Conservation (phyloP, 1,140 invertebrate genomes). For the Trichonephila clavipes region DNA sequence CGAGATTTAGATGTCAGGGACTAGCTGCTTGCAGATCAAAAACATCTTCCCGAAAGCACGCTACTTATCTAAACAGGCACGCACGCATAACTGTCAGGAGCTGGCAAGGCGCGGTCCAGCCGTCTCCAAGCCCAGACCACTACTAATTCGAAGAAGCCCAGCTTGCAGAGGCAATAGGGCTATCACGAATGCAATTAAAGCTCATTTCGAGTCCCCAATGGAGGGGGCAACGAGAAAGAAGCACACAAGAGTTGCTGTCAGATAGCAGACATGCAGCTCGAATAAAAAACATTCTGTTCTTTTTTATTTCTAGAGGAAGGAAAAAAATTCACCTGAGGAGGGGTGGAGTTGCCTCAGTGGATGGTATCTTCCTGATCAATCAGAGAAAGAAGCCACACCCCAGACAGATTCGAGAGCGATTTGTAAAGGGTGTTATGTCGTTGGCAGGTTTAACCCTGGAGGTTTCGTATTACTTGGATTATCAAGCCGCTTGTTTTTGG, state of each 20-base stretch:
- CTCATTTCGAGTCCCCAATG: conserved; percentile 27
- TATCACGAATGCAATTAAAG: conserved; percentile 70
- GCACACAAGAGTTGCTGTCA: conserved; percentile 36
- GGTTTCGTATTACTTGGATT: conserved; percentile 47
- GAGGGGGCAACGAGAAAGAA: not conserved
- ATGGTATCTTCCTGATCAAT: conserved; percentile 69
- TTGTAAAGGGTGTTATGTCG: conserved; percentile 67
- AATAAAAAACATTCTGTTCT: not conserved
- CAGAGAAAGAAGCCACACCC: conserved; percentile 54
- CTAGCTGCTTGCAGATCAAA: conserved; percentile 9
- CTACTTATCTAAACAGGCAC: conserved; percentile 65
- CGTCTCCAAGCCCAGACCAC: not conserved
- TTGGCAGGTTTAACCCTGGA: conserved; percentile 50
- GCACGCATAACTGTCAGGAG: conserved; percentile 56
- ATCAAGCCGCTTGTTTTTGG: conserved; percentile 38
- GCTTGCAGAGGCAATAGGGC: conserved; percentile 53
- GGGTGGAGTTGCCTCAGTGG: not conserved
- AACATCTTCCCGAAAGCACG: not conserved
- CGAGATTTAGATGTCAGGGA: conserved; percentile 49
- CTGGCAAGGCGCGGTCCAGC: conserved; percentile 40
- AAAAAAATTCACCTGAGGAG: not conserved
- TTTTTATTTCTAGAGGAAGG: conserved; percentile 1
- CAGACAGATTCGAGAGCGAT: conserved; percentile 44
- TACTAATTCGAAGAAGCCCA: conserved; percentile 49
- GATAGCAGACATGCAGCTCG: not conserved